Percentiles rank a stretch among this genome's conserved stretches.
These are phyloP conservation scores for Calidris pugnax DNA, from an alignment of 2,113 vertebrate genomes.

Conservation along the genomic window DNA sequence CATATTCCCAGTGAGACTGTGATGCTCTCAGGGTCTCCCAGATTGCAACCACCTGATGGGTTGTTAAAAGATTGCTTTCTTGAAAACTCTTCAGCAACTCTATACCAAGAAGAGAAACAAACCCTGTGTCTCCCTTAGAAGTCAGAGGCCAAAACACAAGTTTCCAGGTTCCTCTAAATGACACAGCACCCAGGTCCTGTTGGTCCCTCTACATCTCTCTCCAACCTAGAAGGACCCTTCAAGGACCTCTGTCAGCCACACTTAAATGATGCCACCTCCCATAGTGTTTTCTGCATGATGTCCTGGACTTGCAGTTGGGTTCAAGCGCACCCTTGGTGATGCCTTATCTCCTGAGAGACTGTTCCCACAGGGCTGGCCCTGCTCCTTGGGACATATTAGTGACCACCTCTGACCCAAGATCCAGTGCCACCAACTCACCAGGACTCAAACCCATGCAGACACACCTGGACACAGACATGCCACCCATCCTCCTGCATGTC, in stretches of 20 bases:
- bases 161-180: not conserved
- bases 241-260: not conserved
- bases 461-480: too few species aligned
- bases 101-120: not conserved
- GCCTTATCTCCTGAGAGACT: not conserved
- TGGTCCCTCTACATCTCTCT: not conserved
- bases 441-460: not conserved
- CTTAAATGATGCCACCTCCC: too few species aligned
- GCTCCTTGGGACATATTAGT: not conserved
- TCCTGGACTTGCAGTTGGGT: not conserved
- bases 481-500: not conserved
- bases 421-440: not conserved
- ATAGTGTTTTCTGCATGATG: accelerated
- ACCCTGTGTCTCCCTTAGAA: not conserved
- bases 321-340: too few species aligned
- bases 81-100: not conserved
- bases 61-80: not conserved
- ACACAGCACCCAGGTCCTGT: not conserved
- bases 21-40: not conserved
- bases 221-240: not conserved
- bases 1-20: not conserved
- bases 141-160: not conserved
- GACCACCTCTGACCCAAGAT: not conserved
- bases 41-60: not conserved
- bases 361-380: not conserved